A percentile compares a stretch with the other conserved stretches of the same genome.
Conservation (phyloP, 2,888 invertebrate genomes). For the Invenusta paracnida region DNA sequence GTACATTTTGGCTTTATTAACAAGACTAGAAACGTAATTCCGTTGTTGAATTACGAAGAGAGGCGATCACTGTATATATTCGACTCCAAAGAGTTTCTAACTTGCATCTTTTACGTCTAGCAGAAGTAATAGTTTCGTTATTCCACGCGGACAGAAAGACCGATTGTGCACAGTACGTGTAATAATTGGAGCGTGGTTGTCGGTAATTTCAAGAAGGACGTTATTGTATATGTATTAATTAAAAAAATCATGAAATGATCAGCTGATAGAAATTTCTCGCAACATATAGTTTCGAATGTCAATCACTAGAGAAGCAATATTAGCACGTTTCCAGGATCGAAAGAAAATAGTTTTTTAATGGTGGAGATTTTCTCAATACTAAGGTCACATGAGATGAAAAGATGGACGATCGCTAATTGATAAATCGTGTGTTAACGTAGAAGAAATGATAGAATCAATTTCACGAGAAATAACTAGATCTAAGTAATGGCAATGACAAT, state of each 20-base stretch:
- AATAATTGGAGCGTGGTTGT: background rate
- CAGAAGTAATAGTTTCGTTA: constrained; percentile 10
- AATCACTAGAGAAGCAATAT: background rate
- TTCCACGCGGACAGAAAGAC: background rate
- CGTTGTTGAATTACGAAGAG: constrained; percentile 15
- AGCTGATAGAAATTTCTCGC: background rate
- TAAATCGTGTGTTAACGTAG: constrained; percentile 19
- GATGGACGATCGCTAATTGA: constrained; percentile 25
- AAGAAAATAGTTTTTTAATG: background rate
- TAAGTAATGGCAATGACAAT: background rate
- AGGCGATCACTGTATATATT: background rate
- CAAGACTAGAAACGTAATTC: constrained; percentile 11
- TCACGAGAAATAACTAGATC: constrained; percentile 26
- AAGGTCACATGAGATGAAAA: constrained; percentile 19
- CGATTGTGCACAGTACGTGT: background rate
- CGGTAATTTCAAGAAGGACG: background rate
- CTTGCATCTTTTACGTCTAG: background rate
- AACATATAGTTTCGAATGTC: background rate
- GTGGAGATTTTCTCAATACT: background rate
- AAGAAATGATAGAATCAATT: constrained; percentile 16
- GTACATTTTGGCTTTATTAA: background rate
- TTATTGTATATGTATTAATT: background rate
- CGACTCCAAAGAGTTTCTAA: background rate
- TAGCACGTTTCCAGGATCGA: background rate
- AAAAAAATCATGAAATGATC: background rate